Evolutionary conservation across 1,140 invertebrate genomes (phyloP).

Genomic region (Kradibia gibbosae): DNA sequence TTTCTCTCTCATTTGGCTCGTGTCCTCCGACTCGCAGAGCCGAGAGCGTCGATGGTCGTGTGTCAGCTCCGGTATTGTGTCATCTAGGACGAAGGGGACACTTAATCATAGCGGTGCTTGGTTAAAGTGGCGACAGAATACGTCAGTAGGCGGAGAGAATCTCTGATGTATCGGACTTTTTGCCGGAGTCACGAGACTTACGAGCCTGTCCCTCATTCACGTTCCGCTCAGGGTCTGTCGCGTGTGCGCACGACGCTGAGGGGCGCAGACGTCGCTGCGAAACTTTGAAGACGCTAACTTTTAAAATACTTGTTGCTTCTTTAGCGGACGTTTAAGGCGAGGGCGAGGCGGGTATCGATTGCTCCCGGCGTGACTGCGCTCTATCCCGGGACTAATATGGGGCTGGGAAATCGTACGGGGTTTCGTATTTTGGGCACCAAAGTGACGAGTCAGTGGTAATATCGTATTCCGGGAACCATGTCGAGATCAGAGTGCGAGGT

Average conservation of each 20-base stretch:
- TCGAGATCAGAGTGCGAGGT: too few species aligned
- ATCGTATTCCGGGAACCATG: neutral
- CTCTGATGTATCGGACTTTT: conserved; percentile 66
- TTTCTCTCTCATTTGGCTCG: neutral
- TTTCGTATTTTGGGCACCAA: too few species aligned
- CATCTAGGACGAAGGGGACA: conserved; percentile 64
- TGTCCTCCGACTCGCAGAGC: neutral
- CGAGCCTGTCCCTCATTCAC: neutral
- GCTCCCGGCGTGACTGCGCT: neutral
- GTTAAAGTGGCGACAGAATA: conserved; percentile 68
- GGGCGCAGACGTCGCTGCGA: neutral
- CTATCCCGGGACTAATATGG: too few species aligned
- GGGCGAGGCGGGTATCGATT: conserved; percentile 47
- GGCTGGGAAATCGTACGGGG: too few species aligned
- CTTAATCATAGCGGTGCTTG: conserved; percentile 70
- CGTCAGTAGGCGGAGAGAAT: conserved; percentile 62
- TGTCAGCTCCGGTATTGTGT: conserved; percentile 34
- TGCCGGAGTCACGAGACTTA: conserved; percentile 38
- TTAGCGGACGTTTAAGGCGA: conserved; percentile 46
- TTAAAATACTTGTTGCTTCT: conserved; percentile 69
- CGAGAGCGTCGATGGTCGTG: neutral
- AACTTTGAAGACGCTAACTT: conserved; percentile 38
- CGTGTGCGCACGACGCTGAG: neutral
- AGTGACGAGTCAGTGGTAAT: too few species aligned
- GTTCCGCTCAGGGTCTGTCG: neutral